phyloP scores from a whole-genome alignment of 2,888 invertebrate genomes.

The Malthinus seriepunctatus region DNA sequence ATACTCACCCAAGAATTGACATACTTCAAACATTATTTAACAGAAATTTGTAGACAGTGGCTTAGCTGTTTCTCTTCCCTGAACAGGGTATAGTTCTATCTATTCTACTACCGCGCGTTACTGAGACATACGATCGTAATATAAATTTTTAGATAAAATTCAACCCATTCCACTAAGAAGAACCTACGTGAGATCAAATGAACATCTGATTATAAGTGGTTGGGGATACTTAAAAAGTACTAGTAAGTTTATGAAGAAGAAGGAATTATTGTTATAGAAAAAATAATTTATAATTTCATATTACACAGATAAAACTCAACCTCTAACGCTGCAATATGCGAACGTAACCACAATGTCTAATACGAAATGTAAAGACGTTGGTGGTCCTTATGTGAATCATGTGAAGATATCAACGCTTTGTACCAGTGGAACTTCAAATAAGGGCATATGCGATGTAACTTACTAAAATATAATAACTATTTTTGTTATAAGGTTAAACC shows the following conservation, averaged over 20 bases:
- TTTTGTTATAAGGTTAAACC: neutral
- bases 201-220: conserved; percentile 33
- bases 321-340: conserved; percentile 35
- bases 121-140: too few relatives aligned
- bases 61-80: too few relatives aligned
- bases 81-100: too few relatives aligned
- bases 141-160: conserved; percentile 31
- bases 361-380: conserved; percentile 34
- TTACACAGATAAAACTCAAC: neutral
- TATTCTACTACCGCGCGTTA: too few relatives aligned
- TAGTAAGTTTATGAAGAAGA: conserved; percentile 22
- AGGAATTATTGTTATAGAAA: too few relatives aligned
- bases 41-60: too few relatives aligned
- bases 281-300: too few relatives aligned
- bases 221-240: conserved; percentile 39
- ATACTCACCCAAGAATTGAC: too few relatives aligned
- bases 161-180: conserved; percentile 31
- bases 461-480: too few relatives aligned
- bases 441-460: conserved; percentile 45
- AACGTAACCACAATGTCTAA: conserved; percentile 39
- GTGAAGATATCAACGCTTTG: too few relatives aligned
- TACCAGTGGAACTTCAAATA: conserved; percentile 34
- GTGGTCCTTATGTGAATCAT: too few relatives aligned
- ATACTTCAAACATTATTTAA: too few relatives aligned
- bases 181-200: conserved; percentile 8